Conservation (phyloP, 1,140 invertebrate species). For the Bemisia tabaci region DNA sequence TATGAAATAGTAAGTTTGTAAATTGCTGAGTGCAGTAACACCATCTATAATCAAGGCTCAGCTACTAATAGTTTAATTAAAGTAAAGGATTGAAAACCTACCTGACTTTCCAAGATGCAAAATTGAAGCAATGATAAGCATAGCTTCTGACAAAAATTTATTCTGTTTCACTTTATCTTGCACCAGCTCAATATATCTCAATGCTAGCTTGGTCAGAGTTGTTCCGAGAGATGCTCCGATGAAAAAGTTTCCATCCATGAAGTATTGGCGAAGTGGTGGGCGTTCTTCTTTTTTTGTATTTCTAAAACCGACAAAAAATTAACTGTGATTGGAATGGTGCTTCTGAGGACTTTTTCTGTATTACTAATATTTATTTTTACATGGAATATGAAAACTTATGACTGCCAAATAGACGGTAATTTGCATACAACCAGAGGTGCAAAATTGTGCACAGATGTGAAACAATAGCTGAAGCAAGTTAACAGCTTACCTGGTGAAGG, state of each 20-base stretch:
- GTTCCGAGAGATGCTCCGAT: slow-evolving; percentile 83
- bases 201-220: slow-evolving; percentile 78
- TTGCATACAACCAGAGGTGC: no score
- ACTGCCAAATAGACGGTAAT: no score
- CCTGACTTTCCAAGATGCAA: slow-evolving; percentile 59
- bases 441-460: no score
- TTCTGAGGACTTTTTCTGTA: neutral
- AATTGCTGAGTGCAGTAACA: no score
- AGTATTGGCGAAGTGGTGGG: slow-evolving; percentile 70
- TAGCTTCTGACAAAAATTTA: slow-evolving; percentile 61
- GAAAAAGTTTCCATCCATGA: slow-evolving; percentile 93
- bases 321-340: neutral
- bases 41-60: no score
- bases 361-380: neutral
- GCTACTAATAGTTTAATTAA: no score
- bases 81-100: no score
- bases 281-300: slow-evolving; percentile 51
- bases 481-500: no score
- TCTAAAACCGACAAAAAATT: slow-evolving; percentile 25
- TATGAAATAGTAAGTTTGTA: no score
- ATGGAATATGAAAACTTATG: no score
- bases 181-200: slow-evolving; percentile 47
- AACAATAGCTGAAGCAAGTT: no score
- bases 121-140: slow-evolving; percentile 54
- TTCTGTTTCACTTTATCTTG: slow-evolving; percentile 43